Conservation (phyloP, 2,888 invertebrate genomes). For the Drosophila nr. perissopoda region DNA sequence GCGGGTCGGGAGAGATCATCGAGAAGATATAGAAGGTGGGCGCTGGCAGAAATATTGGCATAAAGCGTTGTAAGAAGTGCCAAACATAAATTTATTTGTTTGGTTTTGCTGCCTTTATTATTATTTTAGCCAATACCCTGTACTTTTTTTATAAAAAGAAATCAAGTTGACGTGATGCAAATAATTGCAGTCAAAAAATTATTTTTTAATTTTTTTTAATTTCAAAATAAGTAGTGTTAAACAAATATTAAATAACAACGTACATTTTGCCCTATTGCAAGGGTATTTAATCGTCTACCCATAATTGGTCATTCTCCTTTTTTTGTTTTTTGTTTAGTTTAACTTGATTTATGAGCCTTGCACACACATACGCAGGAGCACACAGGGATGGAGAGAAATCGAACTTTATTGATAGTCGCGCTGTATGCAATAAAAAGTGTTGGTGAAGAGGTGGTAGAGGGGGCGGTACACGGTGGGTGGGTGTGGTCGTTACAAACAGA, state of each 20-base stretch:
- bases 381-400: conserved; percentile 42
- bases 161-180: neutral
- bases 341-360: conserved; percentile 67
- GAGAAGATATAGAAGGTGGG: conserved; percentile 19
- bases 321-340: conserved; percentile 57
- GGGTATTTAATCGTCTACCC: conserved; percentile 13
- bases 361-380: conserved; percentile 21
- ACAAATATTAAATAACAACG: neutral
- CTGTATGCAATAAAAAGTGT: conserved; percentile 58
- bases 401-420: conserved; percentile 74
- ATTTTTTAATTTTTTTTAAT: neutral
- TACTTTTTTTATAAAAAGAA: too few relatives aligned
- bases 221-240: neutral
- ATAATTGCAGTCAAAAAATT: neutral
- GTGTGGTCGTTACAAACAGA: conserved; percentile 19
- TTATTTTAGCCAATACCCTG: conserved; percentile 7
- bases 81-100: conserved; percentile 69
- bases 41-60: conserved; percentile 57
- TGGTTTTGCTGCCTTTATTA: conserved; percentile 32
- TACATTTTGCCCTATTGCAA: neutral
- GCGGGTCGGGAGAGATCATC: conserved; percentile 8
- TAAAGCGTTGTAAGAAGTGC: conserved; percentile 57
- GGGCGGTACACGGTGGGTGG: neutral
- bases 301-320: neutral
- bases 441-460: conserved; percentile 13